Evolutionary conservation across 2,113 vertebrate genomes (phyloP), one percentile per base, ranked within the genome.

Genomic region (Fregata magnificens): DNA sequence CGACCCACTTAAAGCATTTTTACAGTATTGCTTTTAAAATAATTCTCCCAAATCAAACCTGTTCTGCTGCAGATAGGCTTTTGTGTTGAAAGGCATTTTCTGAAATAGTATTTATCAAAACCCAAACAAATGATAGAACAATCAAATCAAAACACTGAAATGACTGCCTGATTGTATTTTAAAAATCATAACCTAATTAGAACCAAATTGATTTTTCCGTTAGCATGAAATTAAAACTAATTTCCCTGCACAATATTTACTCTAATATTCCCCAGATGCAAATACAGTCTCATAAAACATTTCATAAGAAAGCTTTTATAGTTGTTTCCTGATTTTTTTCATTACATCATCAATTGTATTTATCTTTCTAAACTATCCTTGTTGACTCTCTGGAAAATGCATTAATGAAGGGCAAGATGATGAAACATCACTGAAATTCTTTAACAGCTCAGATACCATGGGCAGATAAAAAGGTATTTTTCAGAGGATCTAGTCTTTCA

Each of bases 221-320:
- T 97, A 97, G 96, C 94, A 97, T 97, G 95, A 97, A 97, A 98
- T 98, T 98, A 97, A 97, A 97, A 98, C 97, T 97, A 97, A 98
- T 98, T 97, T 97, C 95, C 97, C 89, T 49, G 80, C 95, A 96
- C 97, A 96, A 96, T 98, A 98, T 97, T 98, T 97, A 96, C 95
- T 93, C 83, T 95, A 97, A 97, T 98, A 97, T 95, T 97, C 97
- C 97, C 96, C 94, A 96, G 97, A 98, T 97, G 97, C 96, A 97
- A 97, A 97, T 97, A 94, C 71, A 93, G 94, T 69, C 88, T 95
- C 94, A 91, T 96, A 97, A 97, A 97, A 88, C 96, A 97, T 97
- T 97, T 97, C 89, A 97, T 96, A 97, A 94, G 79, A 95, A 97
- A 88, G 86, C 38, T 71, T 97, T 95, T 96, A 72, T 97, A 97